Base-by-base conservation (phyloP, 2,888 invertebrate genomes). In the Aphelenchoides bicaudatus region DNA sequence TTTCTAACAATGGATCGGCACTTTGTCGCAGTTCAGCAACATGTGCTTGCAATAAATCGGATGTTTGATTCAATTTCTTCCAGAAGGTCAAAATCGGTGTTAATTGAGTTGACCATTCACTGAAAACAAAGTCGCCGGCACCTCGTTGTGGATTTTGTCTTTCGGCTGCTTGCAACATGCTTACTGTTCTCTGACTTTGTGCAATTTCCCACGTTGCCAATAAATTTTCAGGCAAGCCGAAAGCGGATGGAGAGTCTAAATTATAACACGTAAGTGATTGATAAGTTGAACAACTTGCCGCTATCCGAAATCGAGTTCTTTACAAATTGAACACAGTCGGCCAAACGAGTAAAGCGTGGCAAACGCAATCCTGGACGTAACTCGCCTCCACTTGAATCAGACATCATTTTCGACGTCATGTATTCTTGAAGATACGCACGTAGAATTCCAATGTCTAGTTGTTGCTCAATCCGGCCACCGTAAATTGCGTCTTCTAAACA, bases 211-310 rank as follows among this genome's bases (percentile, higher is more conserved):
- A 88, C 6, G 89, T 87, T 52, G 87, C 83, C 65, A 89, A 87
- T 59, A 91, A 89, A 79, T 92, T 93, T 52, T 87, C 87, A 0
- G 93, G 89, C 48, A 93, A 82, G 2, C 90, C 89, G 73, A 91
- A 88, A 72, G 87, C 85, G 4, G 85, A 83, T 0, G 91, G 88
- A 13, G 85, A 82, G 79, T 91, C 90, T 2, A 37, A 2, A 16
- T 1, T 19, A 34, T 19, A 37, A 2, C 38, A 37, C 38, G 16
- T 16, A 16, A 37, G 19, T 21, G 23, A 23, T 21, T 2, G 19
- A 19, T 19, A 16, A 37, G 2, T 2, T 37, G 19, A 2, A 2
- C 16, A 37, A 16, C 16, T 2, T 37, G 19, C 21, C 48, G 8
- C 19, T 50, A 6, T 39, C 31, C n/a, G 31, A 13, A 1, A 58